A percentile compares a stretch with the other conserved stretches of the same genome.
Conservation (phyloP, 1,140 invertebrate species). For the Onthophagus taurus region DNA sequence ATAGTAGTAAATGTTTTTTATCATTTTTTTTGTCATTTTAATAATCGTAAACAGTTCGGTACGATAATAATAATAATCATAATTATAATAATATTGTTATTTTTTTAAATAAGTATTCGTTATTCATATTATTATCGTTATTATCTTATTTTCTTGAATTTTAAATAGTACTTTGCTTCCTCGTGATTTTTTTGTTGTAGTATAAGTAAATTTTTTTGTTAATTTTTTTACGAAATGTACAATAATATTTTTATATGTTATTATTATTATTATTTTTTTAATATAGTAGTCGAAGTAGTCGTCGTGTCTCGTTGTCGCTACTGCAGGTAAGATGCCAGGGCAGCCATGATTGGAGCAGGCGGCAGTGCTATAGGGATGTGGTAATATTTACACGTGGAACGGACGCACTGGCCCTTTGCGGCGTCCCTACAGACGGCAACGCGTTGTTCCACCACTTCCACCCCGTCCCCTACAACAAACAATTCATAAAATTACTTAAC, state of each 20-base stretch:
- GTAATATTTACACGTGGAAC: slow-evolving; percentile 89
- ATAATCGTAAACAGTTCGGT: too few relatives aligned
- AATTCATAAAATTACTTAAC: background rate
- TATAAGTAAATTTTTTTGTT: slow-evolving; percentile 24
- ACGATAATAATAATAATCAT: too few relatives aligned
- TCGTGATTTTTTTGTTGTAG: slow-evolving; percentile 34
- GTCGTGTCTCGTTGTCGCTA: slow-evolving; percentile 35
- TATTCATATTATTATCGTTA: too few relatives aligned
- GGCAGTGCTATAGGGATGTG: slow-evolving; percentile 79
- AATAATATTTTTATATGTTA: slow-evolving; percentile 4
- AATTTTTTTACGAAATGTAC: too few relatives aligned
- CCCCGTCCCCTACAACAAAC: slow-evolving; percentile 62
- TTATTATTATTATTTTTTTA: slow-evolving; percentile 5
- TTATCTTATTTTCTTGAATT: too few relatives aligned
- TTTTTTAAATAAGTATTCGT: too few relatives aligned
- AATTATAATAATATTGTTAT: too few relatives aligned
- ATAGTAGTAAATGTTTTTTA: too few relatives aligned
- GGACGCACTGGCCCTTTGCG: slow-evolving; percentile 79
- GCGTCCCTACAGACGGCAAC: slow-evolving; percentile 91
- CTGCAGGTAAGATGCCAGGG: slow-evolving; percentile 41
- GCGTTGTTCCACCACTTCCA: slow-evolving; percentile 86
- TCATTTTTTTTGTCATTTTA: too few relatives aligned
- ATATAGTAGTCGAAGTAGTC: slow-evolving; percentile 20
- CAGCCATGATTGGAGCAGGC: slow-evolving; percentile 55
- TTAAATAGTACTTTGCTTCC: too few relatives aligned